Evolutionary conservation across 2,113 vertebrate genomes (phyloP).

Genomic region (Cairina moschata): DNA sequence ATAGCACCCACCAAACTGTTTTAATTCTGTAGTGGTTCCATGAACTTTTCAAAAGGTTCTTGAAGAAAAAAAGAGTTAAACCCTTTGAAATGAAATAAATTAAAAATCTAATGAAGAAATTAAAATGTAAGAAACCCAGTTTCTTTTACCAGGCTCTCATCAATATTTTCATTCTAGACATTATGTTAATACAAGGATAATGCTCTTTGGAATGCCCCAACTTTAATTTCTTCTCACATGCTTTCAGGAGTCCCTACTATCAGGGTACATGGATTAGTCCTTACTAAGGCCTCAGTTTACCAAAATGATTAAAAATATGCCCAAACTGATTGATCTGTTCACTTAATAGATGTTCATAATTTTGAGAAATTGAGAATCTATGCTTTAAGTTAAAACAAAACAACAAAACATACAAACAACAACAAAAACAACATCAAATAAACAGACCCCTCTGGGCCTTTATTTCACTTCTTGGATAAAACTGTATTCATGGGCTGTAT

Average conservation of each 20-base stretch:
- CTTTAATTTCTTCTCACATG: neutral
- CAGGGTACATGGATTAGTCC: neutral
- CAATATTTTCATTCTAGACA: neutral
- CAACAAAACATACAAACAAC: neutral
- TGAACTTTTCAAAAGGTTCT: constrained; percentile 46
- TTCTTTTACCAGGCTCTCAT: neutral
- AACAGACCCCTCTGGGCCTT: neutral
- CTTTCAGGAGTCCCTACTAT: neutral
- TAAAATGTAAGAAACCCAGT: neutral
- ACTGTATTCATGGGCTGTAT: neutral
- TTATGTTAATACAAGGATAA: neutral
- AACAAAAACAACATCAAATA: accelerated
- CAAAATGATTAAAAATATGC: neutral
- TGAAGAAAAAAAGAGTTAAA: neutral
- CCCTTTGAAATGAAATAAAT: neutral
- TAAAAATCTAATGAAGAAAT: neutral
- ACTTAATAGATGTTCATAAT: neutral
- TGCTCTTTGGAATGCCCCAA: neutral
- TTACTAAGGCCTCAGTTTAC: neutral
- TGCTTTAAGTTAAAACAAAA: neutral
- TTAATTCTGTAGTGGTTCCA: neutral
- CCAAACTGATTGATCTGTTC: neutral
- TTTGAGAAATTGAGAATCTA: neutral
- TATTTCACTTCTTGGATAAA: neutral
- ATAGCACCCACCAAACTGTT: neutral